phyloP scores from a whole-genome alignment of 2,888 invertebrate genomes.

The Diachrysia chrysitis region DNA sequence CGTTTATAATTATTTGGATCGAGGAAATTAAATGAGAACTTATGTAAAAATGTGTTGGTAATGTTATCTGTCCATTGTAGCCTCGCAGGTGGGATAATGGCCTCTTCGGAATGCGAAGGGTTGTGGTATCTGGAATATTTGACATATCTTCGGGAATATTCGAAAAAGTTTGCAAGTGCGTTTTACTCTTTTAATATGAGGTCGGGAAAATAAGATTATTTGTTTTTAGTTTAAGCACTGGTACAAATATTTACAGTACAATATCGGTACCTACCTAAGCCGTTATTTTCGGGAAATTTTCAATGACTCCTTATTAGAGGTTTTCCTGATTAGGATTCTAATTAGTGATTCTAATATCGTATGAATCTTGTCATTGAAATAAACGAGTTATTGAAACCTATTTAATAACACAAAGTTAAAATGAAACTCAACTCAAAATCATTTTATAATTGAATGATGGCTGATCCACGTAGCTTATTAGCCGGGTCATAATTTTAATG shows the following conservation, averaged over 20 bases:
- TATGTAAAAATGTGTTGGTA: no score
- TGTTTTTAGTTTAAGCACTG: no score
- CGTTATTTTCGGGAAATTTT: neutral
- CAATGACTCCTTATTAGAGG: neutral
- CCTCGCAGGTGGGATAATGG: neutral
- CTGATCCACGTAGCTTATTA: slow-evolving; percentile 28
- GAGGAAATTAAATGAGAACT: no score
- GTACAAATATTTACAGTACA: no score
- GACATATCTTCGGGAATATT: neutral
- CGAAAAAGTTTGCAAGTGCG: neutral
- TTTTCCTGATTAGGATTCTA: neutral
- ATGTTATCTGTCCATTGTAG: no score
- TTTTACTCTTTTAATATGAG: no score
- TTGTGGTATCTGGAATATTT: neutral
- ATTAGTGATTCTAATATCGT: neutral
- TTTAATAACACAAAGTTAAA: neutral
- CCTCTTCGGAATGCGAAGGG: neutral
- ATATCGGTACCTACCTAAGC: no score
- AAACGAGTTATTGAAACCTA: neutral
- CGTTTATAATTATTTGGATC: no score
- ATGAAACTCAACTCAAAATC: neutral
- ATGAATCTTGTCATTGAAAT: neutral
- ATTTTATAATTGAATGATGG: neutral
- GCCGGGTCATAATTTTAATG: slow-evolving; percentile 42
- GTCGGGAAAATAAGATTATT: no score